A percentile compares a stretch with the other conserved stretches of the same genome.
Evolutionary conservation across 2,888 invertebrate genomes (phyloP).

Genomic region (Ganaspis brasiliensis): DNA sequence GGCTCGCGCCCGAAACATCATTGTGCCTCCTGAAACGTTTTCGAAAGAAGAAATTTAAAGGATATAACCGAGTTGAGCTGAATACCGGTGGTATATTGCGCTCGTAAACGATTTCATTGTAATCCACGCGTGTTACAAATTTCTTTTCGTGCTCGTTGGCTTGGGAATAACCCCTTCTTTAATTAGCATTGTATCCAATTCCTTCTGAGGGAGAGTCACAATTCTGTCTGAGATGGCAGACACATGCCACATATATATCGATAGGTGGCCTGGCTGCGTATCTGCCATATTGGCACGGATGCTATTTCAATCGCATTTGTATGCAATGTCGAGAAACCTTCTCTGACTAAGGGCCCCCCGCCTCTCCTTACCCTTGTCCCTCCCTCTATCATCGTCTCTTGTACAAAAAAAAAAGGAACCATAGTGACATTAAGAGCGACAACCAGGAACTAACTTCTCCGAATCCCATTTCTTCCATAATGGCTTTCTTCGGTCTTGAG

Average conservation of each 20-base stretch:
- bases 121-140: constrained; percentile 74
- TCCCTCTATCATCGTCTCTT: constrained; percentile 23
- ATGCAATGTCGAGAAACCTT: constrained; percentile 28
- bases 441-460: constrained; percentile 37
- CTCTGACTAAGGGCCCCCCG: constrained; percentile 9
- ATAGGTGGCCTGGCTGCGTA: constrained; percentile 25
- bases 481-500: constrained; percentile 43
- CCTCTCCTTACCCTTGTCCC: not conserved
- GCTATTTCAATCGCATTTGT: constrained; percentile 65
- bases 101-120: constrained; percentile 72
- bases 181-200: constrained; percentile 76
- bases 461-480: constrained; percentile 40
- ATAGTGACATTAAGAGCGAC: constrained; percentile 42
- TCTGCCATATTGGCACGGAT: constrained; percentile 53
- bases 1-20: constrained; percentile 47
- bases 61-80: constrained; percentile 47
- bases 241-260: constrained; percentile 32
- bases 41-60: constrained; percentile 47
- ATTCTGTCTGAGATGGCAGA: not conserved
- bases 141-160: constrained; percentile 71
- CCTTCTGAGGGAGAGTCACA: constrained; percentile 48
- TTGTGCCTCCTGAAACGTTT: constrained; percentile 46
- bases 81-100: constrained; percentile 61
- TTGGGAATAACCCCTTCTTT: constrained; percentile 73
- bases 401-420: constrained; percentile 40